These are phyloP conservation scores for Oncorhynchus keta DNA, from an alignment of 2,113 vertebrate genomes.

Conservation along the genomic window DNA sequence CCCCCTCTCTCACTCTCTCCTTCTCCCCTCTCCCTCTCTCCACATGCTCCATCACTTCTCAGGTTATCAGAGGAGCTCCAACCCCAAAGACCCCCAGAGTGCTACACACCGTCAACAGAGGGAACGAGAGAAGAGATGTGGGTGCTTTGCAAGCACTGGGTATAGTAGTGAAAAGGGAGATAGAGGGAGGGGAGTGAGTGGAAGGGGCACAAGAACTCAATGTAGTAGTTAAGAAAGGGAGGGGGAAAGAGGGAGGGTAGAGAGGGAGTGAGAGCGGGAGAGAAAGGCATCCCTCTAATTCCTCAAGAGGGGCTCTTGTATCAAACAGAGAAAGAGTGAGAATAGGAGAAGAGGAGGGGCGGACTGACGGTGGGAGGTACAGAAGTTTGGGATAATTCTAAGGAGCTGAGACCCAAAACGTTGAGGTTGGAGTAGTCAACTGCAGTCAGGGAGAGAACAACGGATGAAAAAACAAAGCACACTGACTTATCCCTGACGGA, in stretches of 20 bases:
- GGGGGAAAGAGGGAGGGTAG: neutral
- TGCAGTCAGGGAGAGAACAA: neutral
- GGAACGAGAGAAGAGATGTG: neutral
- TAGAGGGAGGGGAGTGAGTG: neutral
- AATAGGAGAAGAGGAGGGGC: slow-evolving; percentile 4
- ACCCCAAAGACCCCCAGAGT: slow-evolving; percentile 30
- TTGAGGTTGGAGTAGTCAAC: neutral
- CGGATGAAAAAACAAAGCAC: slow-evolving; percentile 11
- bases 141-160: slow-evolving; percentile 3
- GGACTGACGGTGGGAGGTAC: neutral
- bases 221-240: slow-evolving; percentile 35
- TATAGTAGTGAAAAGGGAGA: neutral
- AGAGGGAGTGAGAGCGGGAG: slow-evolving; percentile 8
- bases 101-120: too few relatives aligned
- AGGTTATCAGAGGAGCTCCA: slow-evolving; percentile 56
- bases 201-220: neutral
- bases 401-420: slow-evolving; percentile 48
- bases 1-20: slow-evolving; percentile 12
- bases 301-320: neutral
- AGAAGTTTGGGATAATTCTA: slow-evolving; percentile 40
- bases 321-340: slow-evolving; percentile 34
- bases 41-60: slow-evolving; percentile 50
- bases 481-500: slow-evolving; percentile 14
- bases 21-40: slow-evolving; percentile 51
- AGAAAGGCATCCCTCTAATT: neutral